A percentile compares a stretch with the other conserved stretches of the same genome.
phyloP scores from a whole-genome alignment of 1,140 invertebrate genomes.

The Meloidogyne hapla region DNA sequence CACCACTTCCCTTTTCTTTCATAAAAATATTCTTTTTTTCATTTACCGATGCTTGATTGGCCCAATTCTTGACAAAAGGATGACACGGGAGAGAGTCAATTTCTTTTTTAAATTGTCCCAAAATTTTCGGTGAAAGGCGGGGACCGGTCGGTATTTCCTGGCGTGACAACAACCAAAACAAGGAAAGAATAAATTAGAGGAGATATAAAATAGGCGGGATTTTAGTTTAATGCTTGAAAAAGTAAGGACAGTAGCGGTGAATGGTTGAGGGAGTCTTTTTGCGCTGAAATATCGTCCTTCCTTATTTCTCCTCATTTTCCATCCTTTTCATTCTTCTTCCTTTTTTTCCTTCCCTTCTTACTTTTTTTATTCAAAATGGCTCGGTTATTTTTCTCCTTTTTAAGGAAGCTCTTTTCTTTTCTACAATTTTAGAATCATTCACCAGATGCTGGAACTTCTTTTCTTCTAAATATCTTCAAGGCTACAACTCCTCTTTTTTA shows the following conservation, averaged over 20 bases:
- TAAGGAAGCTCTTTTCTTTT: too few relatives aligned
- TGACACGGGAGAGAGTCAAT: background rate
- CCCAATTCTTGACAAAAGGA: background rate
- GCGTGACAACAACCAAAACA: background rate
- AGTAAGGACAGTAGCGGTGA: background rate
- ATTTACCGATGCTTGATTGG: background rate
- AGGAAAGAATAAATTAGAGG: background rate
- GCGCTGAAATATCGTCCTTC: background rate
- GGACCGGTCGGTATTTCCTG: background rate
- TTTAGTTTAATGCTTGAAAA: background rate
- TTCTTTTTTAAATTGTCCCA: constrained; percentile 2
- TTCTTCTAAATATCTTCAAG: too few relatives aligned
- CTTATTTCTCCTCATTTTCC: background rate
- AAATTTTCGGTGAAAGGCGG: background rate
- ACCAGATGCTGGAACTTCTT: too few relatives aligned
- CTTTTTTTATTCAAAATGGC: background rate
- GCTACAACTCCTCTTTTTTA: too few relatives aligned
- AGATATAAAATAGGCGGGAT: background rate
- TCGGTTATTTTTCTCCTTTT: background rate
- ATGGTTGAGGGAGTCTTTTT: background rate
- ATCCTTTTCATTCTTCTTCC: background rate
- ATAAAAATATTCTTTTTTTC: background rate
- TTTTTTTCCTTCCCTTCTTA: background rate
- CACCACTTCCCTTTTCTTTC: background rate
- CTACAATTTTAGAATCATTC: too few relatives aligned